Base-by-base conservation (phyloP, 2,113 vertebrate genomes). In the Phoxinus phoxinus region DNA sequence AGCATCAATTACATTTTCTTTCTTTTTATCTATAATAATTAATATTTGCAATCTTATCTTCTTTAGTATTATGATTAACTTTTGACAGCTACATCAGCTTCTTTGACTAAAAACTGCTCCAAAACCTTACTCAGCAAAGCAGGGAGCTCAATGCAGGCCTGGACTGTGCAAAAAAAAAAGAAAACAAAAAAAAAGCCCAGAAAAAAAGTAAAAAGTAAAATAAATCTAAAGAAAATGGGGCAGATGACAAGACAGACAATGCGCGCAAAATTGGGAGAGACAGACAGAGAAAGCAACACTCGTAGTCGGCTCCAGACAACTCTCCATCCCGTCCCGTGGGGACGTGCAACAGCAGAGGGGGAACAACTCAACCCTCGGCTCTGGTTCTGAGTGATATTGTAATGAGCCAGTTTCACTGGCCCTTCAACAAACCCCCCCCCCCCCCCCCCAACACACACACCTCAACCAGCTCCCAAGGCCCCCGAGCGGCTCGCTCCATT, bases 331-430 rank as follows among this genome's bases (percentile, higher is more conserved):
- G 13, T 58, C 89, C 87, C 89, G 41, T 51, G 59, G 90, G 89
- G 74, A 89, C 85, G 83, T 86, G 86, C 87, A 91, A 89, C 91
- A 88, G 84, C 71, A 69, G 87, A 59, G 85, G 72, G 81, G 90
- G 84, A 84, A 88, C 89, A 84, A 87, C 89, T 88, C 87, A 86
- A 84, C 87, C 88, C 90, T 84, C 56, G 82, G 88, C 89, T 88
- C 85, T 75, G 92, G 75, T 84, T 95, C 94, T 96, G 96, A 97
- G 97, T 97, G 96, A 96, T 96, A 97, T 98, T 97, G 94, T 95
- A 95, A 95, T 94, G 95, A 95, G 91, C 61, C 92, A 89, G 91
- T 77, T 86, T 71, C 61, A 80, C 85, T 84, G 90, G 90, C 92
- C 91, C 91, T 91, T 92, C 90, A 87, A 88, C 87, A 87, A 74